phyloP scores from a whole-genome alignment of 2,888 invertebrate genomes.

The Lampropteryx suffumata region DNA sequence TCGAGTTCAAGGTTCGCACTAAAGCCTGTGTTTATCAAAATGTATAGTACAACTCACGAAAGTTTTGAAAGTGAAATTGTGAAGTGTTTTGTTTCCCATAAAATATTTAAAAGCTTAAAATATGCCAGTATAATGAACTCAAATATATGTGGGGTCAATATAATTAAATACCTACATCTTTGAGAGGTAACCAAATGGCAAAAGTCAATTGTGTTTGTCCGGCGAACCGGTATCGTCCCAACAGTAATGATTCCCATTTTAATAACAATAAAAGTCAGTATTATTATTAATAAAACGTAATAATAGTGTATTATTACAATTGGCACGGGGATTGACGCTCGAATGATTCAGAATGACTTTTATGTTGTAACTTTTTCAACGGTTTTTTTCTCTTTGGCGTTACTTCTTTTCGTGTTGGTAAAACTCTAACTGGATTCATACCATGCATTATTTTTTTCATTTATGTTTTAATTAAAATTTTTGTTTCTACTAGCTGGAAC shows the following conservation, averaged over 20 bases:
- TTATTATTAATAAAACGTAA: conserved; percentile 69
- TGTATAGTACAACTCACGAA: too few relatives aligned
- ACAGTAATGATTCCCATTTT: conserved; percentile 61
- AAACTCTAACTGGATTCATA: too few relatives aligned
- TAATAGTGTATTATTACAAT: conserved; percentile 62
- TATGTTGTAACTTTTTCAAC: conserved; percentile 59
- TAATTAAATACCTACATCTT: conserved; percentile 74
- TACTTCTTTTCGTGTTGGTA: too few relatives aligned
- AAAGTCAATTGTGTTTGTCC: conserved; percentile 76
- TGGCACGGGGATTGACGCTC: conserved; percentile 76
- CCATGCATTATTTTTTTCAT: too few relatives aligned
- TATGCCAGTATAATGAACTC: conserved; percentile 60
- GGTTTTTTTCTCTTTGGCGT: conserved; percentile 51
- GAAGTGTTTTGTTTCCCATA: conserved; percentile 17
- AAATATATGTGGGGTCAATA: conserved; percentile 71
- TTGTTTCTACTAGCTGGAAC: too few relatives aligned
- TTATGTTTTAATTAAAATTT: too few relatives aligned
- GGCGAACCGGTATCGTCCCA: conserved; percentile 50
- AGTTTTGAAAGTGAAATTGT: too few relatives aligned
- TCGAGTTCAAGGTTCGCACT: too few relatives aligned
- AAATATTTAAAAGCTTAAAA: conserved; percentile 35
- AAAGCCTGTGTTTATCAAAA: too few relatives aligned
- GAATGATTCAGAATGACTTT: conserved; percentile 67
- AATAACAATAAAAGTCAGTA: conserved; percentile 68
- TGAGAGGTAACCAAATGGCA: conserved; percentile 74